Evolutionary conservation across 2,113 vertebrate species (phyloP).

Genomic region (Syngnathus scovelli): DNA sequence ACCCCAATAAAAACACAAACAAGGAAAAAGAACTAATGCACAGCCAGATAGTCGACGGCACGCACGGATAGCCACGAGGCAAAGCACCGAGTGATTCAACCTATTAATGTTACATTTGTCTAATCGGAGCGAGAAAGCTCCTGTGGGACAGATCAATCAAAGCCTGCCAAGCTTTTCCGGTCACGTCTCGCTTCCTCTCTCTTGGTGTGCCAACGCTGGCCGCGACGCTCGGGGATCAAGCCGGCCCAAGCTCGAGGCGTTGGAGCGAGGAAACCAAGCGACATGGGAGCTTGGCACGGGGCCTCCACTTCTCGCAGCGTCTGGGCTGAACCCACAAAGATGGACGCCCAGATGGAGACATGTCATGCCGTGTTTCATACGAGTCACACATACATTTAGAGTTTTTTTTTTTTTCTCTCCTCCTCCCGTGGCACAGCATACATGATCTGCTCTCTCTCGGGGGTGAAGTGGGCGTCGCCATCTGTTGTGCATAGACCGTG

Average conservation of each 20-base stretch:
- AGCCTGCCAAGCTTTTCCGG: constrained; percentile 1
- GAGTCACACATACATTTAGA: constrained; percentile 5
- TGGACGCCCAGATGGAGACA: constrained; percentile 60
- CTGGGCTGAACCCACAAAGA: constrained; percentile 37
- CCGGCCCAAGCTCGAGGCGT: constrained; percentile 46
- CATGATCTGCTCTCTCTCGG: constrained; percentile 22
- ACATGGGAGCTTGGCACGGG: constrained; percentile 58
- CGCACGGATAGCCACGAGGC: neutral
- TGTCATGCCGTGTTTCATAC: constrained; percentile 34
- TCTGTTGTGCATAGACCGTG: constrained; percentile 33
- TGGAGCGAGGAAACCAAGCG: constrained; percentile 52
- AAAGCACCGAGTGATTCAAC: neutral
- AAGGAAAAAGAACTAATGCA: neutral
- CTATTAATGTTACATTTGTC: constrained; percentile 2
- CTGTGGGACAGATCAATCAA: neutral
- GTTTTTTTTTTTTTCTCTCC: neutral
- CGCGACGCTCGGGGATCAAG: constrained; percentile 52
- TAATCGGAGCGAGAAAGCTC: neutral
- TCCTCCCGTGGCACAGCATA: constrained; percentile 11
- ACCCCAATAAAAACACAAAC: too few species aligned
- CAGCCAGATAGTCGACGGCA: neutral
- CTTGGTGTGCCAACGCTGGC: constrained; percentile 34
- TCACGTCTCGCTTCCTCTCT: constrained; percentile 26
- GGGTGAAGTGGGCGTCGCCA: constrained; percentile 46
- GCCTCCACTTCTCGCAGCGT: constrained; percentile 24